phyloP scores from a whole-genome alignment of 2,888 invertebrate species.

The Drosophila ezoana region DNA sequence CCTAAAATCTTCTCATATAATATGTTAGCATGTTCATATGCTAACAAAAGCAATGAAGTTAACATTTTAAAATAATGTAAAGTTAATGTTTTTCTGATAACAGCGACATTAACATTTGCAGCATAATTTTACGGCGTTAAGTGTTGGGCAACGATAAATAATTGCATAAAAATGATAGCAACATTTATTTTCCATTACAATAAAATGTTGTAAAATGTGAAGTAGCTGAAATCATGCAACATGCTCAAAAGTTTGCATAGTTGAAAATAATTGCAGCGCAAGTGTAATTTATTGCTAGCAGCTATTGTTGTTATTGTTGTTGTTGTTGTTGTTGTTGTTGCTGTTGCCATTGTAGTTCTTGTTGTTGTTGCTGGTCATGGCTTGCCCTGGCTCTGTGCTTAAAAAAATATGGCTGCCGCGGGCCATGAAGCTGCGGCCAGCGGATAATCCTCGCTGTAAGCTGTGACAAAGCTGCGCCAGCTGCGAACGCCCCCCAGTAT shows the following conservation, averaged over 20 bases:
- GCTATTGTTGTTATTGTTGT: neutral
- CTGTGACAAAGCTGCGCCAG: conserved; percentile 23
- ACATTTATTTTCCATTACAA: too few species aligned
- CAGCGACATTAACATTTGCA: too few species aligned
- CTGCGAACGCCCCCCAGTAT: conserved; percentile 10
- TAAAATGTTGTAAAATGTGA: too few species aligned
- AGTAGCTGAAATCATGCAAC: neutral
- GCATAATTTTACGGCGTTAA: too few species aligned
- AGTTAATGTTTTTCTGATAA: too few species aligned
- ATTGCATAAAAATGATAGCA: too few species aligned
- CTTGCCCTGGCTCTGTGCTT: conserved; percentile 2
- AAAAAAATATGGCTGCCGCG: conserved; percentile 17
- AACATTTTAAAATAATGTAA: too few species aligned
- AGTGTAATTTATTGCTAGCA: conserved; percentile 35
- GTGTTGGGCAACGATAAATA: too few species aligned
- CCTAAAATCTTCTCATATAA: too few species aligned
- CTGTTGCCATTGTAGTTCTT: neutral
- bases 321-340: conserved; percentile 1
- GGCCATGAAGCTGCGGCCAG: conserved; percentile 4
- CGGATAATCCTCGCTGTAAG: conserved; percentile 43
- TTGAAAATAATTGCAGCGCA: conserved; percentile 19
- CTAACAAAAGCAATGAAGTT: too few species aligned
- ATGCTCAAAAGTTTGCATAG: conserved; percentile 18
- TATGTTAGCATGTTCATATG: too few species aligned
- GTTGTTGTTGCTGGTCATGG: conserved; percentile 15